phyloP scores from a whole-genome alignment of 2,113 vertebrate genomes.

The Phrynosoma platyrhinos region DNA sequence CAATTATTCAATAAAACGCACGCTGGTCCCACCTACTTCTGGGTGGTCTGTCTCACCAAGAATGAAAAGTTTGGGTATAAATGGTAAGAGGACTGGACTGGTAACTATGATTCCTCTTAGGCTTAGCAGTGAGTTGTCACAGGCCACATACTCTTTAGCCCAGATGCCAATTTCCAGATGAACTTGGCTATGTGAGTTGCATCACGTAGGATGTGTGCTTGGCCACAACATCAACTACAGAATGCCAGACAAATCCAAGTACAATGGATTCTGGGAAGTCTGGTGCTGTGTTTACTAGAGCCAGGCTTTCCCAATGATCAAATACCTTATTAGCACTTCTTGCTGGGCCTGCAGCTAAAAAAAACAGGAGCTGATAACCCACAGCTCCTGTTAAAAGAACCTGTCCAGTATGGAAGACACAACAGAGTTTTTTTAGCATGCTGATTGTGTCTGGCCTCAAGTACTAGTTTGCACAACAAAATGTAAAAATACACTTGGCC shows the following conservation, averaged over 20 bases:
- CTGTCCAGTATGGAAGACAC: background rate
- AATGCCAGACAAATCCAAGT: background rate
- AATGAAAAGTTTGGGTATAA: background rate
- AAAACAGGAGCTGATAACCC: background rate
- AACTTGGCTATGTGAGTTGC: background rate
- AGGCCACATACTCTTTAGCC: background rate
- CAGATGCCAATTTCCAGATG: slow-evolving; percentile 4
- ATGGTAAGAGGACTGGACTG: background rate
- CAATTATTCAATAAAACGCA: slow-evolving; percentile 9
- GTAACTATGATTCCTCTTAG: background rate
- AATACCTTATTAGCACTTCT: background rate
- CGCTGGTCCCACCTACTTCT: background rate
- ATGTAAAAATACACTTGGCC: background rate
- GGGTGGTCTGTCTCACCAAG: background rate
- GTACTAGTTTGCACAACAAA: background rate
- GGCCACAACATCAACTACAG: background rate
- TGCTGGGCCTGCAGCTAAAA: background rate
- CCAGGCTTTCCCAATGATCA: background rate
- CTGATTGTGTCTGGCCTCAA: background rate
- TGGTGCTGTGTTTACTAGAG: background rate
- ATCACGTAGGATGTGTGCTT: background rate
- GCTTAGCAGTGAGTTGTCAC: background rate
- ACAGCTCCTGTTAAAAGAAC: background rate
- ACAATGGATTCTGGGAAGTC: background rate
- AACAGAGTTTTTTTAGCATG: background rate